Percentiles rank a stretch among this genome's conserved stretches.
These are phyloP conservation scores for Pachyuromys duprasi DNA, from an alignment of 2,797 vertebrate genomes.

Conservation along the genomic window DNA sequence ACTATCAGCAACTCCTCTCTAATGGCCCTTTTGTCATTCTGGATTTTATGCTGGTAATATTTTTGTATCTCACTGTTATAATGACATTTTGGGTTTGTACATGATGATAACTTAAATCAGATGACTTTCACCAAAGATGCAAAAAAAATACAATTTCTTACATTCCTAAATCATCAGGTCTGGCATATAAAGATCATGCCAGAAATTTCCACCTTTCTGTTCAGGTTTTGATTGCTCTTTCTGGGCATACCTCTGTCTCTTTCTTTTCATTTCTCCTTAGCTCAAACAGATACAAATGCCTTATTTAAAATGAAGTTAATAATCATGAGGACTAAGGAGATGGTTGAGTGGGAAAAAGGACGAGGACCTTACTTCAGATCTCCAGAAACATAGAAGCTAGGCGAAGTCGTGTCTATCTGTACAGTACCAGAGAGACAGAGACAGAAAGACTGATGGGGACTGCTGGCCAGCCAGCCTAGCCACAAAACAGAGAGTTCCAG, in stretches of 20 bases:
- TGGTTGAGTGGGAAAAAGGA: neutral
- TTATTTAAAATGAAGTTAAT: slow-evolving; percentile 35
- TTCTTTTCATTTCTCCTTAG: neutral
- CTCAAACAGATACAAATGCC: slow-evolving; percentile 7
- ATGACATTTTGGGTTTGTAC: neutral
- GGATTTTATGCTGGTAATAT: neutral
- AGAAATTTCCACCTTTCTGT: neutral
- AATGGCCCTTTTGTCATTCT: neutral
- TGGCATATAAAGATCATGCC: neutral
- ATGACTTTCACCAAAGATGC: neutral
- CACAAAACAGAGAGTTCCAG: neutral
- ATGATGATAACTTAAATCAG: neutral
- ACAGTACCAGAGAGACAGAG: neutral
- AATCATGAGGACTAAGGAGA: neutral
- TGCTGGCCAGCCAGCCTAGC: neutral
- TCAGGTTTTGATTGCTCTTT: neutral
- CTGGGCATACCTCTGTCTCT: neutral
- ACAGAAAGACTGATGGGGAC: neutral
- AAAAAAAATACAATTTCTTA: slow-evolving; percentile 20
- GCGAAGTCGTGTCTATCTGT: neutral
- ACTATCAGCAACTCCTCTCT: neutral
- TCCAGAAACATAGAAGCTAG: neutral
- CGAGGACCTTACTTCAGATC: neutral
- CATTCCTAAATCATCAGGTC: slow-evolving; percentile 20
- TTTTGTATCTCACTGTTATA: neutral